phyloP scores from a whole-genome alignment of 1,140 invertebrate species.

The Luehdorfia chinensis region DNA sequence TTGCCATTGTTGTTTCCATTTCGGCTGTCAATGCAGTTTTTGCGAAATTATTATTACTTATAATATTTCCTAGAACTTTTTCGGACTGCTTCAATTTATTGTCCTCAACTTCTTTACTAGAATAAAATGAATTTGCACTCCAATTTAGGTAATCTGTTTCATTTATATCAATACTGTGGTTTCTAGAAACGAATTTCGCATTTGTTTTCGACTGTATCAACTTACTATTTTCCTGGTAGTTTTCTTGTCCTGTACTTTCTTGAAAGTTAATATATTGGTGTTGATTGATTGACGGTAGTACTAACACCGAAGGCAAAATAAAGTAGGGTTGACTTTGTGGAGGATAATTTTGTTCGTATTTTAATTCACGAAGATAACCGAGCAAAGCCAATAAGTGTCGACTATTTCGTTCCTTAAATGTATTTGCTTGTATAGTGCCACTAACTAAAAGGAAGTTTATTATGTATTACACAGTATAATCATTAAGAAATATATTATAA shows the following conservation, averaged over 20 bases:
- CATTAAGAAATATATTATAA: too few relatives aligned
- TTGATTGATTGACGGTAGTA: slow-evolving; percentile 7
- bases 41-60: too few relatives aligned
- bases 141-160: background rate
- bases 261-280: slow-evolving; percentile 4
- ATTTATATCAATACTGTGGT: background rate
- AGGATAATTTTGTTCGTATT: slow-evolving; percentile 1
- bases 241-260: slow-evolving; percentile 7
- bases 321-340: slow-evolving; percentile 2
- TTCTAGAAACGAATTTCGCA: slow-evolving; percentile 4
- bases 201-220: background rate
- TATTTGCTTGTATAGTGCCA: background rate
- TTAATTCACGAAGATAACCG: background rate
- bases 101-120: too few relatives aligned
- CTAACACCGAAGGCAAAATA: slow-evolving; percentile 10
- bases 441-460: slow-evolving; percentile 7
- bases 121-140: too few relatives aligned
- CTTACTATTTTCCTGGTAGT: slow-evolving; percentile 9
- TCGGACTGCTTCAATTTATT: too few relatives aligned
- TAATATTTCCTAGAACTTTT: too few relatives aligned
- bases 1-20: too few relatives aligned
- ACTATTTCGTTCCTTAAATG: background rate
- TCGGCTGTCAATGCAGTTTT: too few relatives aligned
- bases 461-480: too few relatives aligned
- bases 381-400: background rate